These are phyloP conservation scores for Heliocidaris tuberculata DNA, from an alignment of 35 echinoderm and acorn worm species.

Conservation along the genomic window DNA sequence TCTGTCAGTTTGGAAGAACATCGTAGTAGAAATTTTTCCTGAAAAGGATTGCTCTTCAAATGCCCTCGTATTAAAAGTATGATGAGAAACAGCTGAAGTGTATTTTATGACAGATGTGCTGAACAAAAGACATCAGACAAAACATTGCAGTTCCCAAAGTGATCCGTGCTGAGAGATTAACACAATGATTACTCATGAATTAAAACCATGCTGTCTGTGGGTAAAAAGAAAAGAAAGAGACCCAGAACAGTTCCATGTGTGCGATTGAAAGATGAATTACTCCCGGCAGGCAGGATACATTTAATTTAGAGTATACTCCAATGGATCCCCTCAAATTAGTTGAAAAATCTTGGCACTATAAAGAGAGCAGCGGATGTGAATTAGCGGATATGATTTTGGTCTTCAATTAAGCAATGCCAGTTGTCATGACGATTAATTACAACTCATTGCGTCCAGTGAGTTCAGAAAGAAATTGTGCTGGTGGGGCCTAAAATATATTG, in stretches of 20 bases:
- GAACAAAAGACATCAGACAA: too few species aligned
- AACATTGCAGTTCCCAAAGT: neutral
- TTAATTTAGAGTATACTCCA: slow-evolving; percentile 42
- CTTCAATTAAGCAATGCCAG: slow-evolving; percentile 37
- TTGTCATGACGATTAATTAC: slow-evolving; percentile 40
- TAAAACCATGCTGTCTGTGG: neutral
- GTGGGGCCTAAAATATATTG: neutral
- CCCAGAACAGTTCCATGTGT: neutral
- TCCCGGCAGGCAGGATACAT: slow-evolving; percentile 27
- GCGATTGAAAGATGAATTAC: slow-evolving; percentile 27
- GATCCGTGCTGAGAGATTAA: neutral
- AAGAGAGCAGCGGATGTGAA: slow-evolving; percentile 37
- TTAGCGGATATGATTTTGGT: slow-evolving; percentile 46
- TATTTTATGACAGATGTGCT: too few species aligned
- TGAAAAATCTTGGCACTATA: slow-evolving; percentile 23
- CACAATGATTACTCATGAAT: neutral
- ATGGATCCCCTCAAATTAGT: slow-evolving; percentile 34
- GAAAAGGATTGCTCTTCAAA: too few species aligned
- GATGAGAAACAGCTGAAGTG: too few species aligned
- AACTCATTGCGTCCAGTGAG: neutral
- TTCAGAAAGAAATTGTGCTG: neutral
- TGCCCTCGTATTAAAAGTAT: too few species aligned
- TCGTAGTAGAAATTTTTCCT: too few species aligned
- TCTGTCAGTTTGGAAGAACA: too few species aligned
- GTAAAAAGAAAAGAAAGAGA: neutral